Base-by-base conservation (phyloP, 2,797 vertebrate species). In the Anolis apletophallus region DNA sequence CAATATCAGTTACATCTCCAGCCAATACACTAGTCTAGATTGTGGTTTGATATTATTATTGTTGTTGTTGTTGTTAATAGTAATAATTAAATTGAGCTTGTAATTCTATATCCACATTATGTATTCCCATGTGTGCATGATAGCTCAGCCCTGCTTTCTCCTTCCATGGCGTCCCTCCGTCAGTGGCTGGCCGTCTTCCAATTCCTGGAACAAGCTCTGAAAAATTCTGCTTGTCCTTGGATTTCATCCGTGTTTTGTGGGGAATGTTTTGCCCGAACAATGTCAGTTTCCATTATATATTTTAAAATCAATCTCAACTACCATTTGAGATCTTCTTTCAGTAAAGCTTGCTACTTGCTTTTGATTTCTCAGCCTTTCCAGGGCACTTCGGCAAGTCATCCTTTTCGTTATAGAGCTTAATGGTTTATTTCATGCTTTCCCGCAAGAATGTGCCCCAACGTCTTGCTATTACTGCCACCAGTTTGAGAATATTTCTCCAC, bases 121-220 rank as follows among this genome's bases (percentile, higher is more conserved):
- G 13, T n/a, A 29, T 87, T 87, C 69, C 11, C 3, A 46, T 4
- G 1, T 13, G 23, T 12, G 54, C 85, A 40, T 11, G 26, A 83
- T 85, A 87, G 68, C 17, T 34, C 32, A 74, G 54, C 50, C 50
- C 21, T 64, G 19, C 40, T 85, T 46, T 61, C 55, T 11, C 17
- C 79, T 54, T 78, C 50, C 52, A 59, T n/a, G 9, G 50, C 8
- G 32, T 73, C 29, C 80, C 26, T 64, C 64, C 26, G 54, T 12
- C 52, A 78, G 68, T 17, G 4, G 21, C 3, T 75, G 85, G 12
- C 32, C 16, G 85, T 76, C 29, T 71, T 79, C 19, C 67, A 0
- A 0, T n/a, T 1, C 0, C 80, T 83, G 83, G 86, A 34, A 0
- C 50, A 1, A 0, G 82, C 1, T 61, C 55, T 32, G 52, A 32